Evolutionary conservation across 2,797 vertebrate genomes (phyloP).

Genomic region (Glyptemys insculpta): DNA sequence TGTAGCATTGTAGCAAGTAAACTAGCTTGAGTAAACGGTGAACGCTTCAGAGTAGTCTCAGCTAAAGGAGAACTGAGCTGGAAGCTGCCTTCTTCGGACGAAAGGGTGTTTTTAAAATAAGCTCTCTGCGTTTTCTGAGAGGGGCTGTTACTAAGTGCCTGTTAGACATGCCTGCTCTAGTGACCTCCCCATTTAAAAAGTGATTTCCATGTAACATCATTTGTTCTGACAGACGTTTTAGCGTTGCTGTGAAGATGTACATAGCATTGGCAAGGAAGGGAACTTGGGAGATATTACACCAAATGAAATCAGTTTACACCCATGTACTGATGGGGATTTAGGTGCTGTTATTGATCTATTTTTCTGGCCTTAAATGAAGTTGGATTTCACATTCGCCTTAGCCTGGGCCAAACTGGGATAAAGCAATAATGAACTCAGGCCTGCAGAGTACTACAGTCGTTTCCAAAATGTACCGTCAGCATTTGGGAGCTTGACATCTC

Average conservation of each 20-base stretch:
- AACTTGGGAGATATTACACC: not conserved
- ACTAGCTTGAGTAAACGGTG: not conserved
- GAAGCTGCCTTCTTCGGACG: not conserved
- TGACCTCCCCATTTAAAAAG: not conserved
- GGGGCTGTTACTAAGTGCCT: not conserved
- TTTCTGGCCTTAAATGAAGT: slow-evolving; percentile 66
- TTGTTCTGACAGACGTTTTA: not conserved
- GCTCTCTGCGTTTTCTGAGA: not conserved
- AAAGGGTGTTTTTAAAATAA: not conserved
- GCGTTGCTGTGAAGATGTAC: slow-evolving; percentile 17
- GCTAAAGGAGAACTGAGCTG: not conserved
- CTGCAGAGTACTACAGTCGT: slow-evolving; percentile 39
- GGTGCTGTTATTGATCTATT: slow-evolving; percentile 70
- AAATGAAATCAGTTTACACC: slow-evolving; percentile 62
- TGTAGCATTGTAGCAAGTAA: not conserved
- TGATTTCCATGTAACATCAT: not conserved
- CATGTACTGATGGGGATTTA: slow-evolving; percentile 55
- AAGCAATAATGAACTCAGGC: slow-evolving; percentile 77
- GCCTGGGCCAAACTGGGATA: slow-evolving; percentile 70
- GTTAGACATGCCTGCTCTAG: not conserved
- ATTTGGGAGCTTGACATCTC: slow-evolving; percentile 17
- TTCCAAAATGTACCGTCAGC: slow-evolving; percentile 32
- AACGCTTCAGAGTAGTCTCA: slow-evolving; percentile 18
- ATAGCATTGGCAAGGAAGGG: slow-evolving; percentile 2
- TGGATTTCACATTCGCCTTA: slow-evolving; percentile 62